Evolutionary conservation across 35 echinoderm and acorn worm genomes (phyloP).

Genomic region (Chiridota heheva): DNA sequence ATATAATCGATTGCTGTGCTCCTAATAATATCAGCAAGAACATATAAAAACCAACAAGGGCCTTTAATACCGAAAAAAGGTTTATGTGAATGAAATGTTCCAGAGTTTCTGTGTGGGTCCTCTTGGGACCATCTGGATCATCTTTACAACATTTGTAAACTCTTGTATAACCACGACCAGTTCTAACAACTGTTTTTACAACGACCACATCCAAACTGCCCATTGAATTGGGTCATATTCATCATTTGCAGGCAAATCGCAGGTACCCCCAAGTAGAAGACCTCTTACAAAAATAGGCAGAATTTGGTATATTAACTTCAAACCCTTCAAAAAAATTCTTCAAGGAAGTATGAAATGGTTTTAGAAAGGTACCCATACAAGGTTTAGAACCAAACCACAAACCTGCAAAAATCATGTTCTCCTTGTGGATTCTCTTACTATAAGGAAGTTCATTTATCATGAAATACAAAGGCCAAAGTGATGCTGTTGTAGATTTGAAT

Average conservation of each 20-base stretch:
- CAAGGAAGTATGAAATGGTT: conserved; percentile 12
- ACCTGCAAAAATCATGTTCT: conserved; percentile 67
- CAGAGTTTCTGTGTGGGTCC: too few relatives aligned
- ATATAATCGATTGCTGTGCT: too few relatives aligned
- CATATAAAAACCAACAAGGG: too few relatives aligned
- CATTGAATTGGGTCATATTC: too few relatives aligned
- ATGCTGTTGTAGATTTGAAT: conserved; percentile 71
- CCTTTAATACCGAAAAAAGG: too few relatives aligned
- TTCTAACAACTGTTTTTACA: background rate
- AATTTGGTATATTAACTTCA: background rate
- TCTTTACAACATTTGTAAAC: too few relatives aligned
- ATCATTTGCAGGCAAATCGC: background rate
- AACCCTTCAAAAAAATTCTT: background rate
- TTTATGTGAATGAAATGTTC: too few relatives aligned
- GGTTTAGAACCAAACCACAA: conserved; percentile 53
- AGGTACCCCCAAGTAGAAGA: background rate
- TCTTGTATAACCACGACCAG: too few relatives aligned
- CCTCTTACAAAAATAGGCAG: background rate
- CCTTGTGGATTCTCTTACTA: conserved; percentile 25
- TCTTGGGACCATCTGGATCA: too few relatives aligned
- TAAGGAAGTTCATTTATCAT: conserved; percentile 59
- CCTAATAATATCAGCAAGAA: too few relatives aligned
- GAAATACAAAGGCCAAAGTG: conserved; percentile 63
- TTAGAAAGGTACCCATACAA: conserved; percentile 13
- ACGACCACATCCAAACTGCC: too few relatives aligned